Conservation (phyloP, 2,113 vertebrate species). For the Mobula birostris region DNA sequence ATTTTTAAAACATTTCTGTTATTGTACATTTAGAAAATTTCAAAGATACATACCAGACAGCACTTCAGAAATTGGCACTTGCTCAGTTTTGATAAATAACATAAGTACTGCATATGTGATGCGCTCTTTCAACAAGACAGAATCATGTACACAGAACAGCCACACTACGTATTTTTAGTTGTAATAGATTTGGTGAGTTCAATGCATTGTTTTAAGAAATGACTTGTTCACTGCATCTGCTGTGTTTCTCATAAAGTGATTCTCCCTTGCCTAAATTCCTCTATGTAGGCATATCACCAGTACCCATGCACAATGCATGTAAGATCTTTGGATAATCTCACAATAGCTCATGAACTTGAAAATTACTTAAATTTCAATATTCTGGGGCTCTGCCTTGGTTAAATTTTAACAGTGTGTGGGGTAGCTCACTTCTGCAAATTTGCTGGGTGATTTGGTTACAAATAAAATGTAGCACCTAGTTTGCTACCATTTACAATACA, state of each 20-base stretch:
- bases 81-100: not conserved
- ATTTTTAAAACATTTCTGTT: not conserved
- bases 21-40: not conserved
- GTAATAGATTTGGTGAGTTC: not conserved
- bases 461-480: too few relatives aligned
- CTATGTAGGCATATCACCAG: not conserved
- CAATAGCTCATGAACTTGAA: not conserved
- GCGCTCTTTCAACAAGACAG: not conserved
- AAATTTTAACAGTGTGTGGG: too few relatives aligned
- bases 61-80: slow-evolving; percentile 6
- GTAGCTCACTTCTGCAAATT: too few relatives aligned
- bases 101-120: not conserved
- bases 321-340: not conserved
- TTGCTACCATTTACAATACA: too few relatives aligned
- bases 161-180: not conserved
- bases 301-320: not conserved
- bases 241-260: not conserved
- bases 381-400: too few relatives aligned
- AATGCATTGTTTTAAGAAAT: not conserved
- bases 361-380: too few relatives aligned
- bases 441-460: too few relatives aligned
- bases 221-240: not conserved
- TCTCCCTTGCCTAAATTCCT: not conserved
- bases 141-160: not conserved
- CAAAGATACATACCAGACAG: not conserved